These are phyloP conservation scores for Styela clava DNA, from an alignment of 23 tunicate genomes.

Conservation along the genomic window DNA sequence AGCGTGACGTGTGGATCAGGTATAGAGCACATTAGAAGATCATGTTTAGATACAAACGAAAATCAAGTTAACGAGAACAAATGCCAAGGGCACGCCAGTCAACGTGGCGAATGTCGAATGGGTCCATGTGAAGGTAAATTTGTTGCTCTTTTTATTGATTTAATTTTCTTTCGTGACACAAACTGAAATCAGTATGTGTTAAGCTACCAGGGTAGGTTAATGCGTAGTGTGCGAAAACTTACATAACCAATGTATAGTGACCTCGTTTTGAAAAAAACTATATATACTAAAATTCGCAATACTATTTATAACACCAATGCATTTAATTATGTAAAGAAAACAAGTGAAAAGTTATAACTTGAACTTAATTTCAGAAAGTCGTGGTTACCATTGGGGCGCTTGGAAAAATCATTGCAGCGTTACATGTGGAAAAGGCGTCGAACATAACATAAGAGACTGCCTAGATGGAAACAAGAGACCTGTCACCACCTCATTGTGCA, in stretches of 20 bases:
- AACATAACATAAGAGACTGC: background rate
- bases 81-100: background rate
- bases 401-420: background rate
- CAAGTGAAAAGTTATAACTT: too few species aligned
- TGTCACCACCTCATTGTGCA: background rate
- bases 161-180: too few species aligned
- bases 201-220: too few species aligned
- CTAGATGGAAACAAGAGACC: background rate
- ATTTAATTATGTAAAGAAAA: too few species aligned
- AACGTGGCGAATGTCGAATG: background rate
- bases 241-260: too few species aligned
- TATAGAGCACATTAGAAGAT: background rate
- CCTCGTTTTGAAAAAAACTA: too few species aligned
- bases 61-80: background rate
- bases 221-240: too few species aligned
- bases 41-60: background rate
- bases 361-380: too few species aligned
- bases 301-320: too few species aligned
- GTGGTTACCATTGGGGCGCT: background rate
- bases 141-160: too few species aligned
- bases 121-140: background rate
- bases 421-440: background rate
- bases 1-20: background rate
- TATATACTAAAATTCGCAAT: too few species aligned
- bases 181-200: too few species aligned